Percentiles rank a stretch among this genome's conserved stretches.
Conservation (phyloP, 2,113 vertebrate species). For the Scatophagus argus region DNA sequence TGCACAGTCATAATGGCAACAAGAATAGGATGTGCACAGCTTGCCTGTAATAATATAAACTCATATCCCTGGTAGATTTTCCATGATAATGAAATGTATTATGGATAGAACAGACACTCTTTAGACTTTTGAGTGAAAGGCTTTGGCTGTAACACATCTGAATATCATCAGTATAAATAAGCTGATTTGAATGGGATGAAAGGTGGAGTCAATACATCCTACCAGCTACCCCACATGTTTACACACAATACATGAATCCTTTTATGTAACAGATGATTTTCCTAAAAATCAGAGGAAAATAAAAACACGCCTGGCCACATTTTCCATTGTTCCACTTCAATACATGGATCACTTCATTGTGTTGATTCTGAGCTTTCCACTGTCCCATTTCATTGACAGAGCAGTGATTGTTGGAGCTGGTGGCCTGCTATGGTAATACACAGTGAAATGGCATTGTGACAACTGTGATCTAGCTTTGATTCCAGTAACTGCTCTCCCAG, state of each 20-base stretch:
- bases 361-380: constrained; percentile 37
- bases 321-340: constrained; percentile 37
- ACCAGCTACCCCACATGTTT: neutral
- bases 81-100: constrained; percentile 39
- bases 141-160: constrained; percentile 1
- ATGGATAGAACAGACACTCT: constrained; percentile 20
- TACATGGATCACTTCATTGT: constrained; percentile 35
- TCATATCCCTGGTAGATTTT: constrained; percentile 44
- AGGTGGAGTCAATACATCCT: constrained; percentile 9
- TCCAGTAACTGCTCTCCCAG: constrained; percentile 73
- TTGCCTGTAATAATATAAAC: constrained; percentile 41
- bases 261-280: constrained; percentile 14
- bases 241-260: constrained; percentile 2
- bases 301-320: constrained; percentile 2
- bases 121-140: constrained; percentile 30
- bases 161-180: neutral
- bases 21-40: constrained; percentile 41
- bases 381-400: constrained; percentile 38
- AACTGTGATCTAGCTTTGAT: constrained; percentile 79
- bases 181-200: constrained; percentile 30
- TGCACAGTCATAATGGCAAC: constrained; percentile 33
- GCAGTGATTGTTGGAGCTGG: constrained; percentile 48
- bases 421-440: constrained; percentile 44
- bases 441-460: constrained; percentile 75
- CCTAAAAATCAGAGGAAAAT: neutral